Base-by-base conservation (phyloP, 2,888 invertebrate species). In the Hydraecia micacea region DNA sequence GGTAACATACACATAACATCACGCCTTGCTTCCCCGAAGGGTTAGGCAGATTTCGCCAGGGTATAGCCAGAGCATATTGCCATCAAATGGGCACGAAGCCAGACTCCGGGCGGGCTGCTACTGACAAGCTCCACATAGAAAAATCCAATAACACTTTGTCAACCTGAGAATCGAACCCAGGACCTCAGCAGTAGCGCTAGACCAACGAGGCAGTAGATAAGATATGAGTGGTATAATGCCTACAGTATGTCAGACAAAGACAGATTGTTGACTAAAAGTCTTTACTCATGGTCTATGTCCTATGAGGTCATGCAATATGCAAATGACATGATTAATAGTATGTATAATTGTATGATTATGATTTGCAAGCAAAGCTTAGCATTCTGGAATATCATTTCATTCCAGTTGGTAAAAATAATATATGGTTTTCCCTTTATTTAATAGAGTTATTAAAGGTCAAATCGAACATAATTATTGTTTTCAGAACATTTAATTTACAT, bases 301-400 rank as follows among this genome's bases (percentile, higher is more conserved):
- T 25, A 67, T 82, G 62, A 83, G 55, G 49, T 78, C 78, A 78
- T 78, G 18, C 55, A 62, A 55, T 58, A 28, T 68, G 25, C 28
- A 25, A 28, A 60, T 39, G n/a, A 28, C 21, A 32, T 73, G 55
- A 66, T 65, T 62, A 55, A 65, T n/a, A 52, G 18, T 39, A 28
- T 32, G 21, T n/a, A 13, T 21, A 73, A 9, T 46, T 32, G 8
- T 69, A 13, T 25, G 28, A 39, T 21, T 8, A 60, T 25, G 36
- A 15, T 68, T 46, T 65, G 32, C 21, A 11, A 58, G n/a, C 3
- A n/a, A 32, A 77, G 18, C 39, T 21, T 28, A 36, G 7, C 15
- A 28, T 36, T 67, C 18, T 32, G 39, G 28, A 52, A 67, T 6
- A 58, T 28, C 25, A 52, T 60, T 52, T 58, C 4, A 42, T 55